Conservation (phyloP, 1,140 invertebrate species). For the Apis florea region DNA sequence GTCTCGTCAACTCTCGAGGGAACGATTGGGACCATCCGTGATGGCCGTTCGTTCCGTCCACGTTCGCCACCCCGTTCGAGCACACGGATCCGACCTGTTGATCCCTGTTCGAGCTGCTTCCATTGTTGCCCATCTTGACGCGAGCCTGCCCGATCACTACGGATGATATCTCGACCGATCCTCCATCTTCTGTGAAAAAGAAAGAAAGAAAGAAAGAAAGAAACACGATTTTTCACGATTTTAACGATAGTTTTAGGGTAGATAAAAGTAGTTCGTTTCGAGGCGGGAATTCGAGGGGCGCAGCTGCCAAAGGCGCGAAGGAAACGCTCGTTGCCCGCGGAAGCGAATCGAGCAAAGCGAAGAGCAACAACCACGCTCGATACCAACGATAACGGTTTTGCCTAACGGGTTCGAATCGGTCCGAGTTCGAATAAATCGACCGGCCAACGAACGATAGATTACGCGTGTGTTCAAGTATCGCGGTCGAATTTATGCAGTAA, state of each 20-base stretch:
- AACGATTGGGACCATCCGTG: slow-evolving; percentile 79
- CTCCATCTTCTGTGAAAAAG: slow-evolving; percentile 54
- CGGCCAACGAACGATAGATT: neutral
- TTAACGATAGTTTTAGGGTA: too few species aligned
- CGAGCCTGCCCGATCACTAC: slow-evolving; percentile 18
- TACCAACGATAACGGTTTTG: slow-evolving; percentile 43
- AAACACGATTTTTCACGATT: too few species aligned
- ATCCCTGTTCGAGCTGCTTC: slow-evolving; percentile 61
- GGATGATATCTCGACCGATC: slow-evolving; percentile 41
- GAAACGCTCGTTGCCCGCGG: neutral
- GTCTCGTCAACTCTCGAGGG: slow-evolving; percentile 74
- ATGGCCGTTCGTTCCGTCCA: slow-evolving; percentile 55
- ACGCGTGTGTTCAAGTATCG: neutral
- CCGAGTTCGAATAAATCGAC: slow-evolving; percentile 19
- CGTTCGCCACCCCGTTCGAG: slow-evolving; percentile 13
- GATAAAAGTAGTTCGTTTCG: too few species aligned
- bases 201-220: too few species aligned
- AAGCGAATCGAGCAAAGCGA: neutral
- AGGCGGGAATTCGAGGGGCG: too few species aligned
- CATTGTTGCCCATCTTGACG: slow-evolving; percentile 71
- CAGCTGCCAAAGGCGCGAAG: too few species aligned
- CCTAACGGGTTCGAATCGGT: slow-evolving; percentile 44
- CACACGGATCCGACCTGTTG: slow-evolving; percentile 6
- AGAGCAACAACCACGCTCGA: slow-evolving; percentile 9
- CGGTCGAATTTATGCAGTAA: neutral